These are phyloP conservation scores for Lordiphosa clarofinis DNA, from an alignment of 1,140 invertebrate species.

Conservation along the genomic window DNA sequence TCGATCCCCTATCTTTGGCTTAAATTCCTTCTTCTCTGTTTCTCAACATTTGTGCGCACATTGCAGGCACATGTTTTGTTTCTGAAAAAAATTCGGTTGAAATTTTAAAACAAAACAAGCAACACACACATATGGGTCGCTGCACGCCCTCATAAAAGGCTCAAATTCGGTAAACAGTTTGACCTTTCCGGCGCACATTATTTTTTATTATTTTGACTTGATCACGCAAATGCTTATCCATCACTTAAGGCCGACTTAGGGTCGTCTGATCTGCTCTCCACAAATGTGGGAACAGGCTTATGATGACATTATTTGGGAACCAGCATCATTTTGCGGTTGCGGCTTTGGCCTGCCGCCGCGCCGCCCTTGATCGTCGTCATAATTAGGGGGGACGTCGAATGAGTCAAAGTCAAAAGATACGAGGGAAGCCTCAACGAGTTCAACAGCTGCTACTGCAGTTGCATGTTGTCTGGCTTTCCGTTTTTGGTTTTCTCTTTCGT, in stretches of 20 bases:
- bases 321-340: conserved; percentile 46
- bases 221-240: conserved; percentile 45
- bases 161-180: conserved; percentile 40
- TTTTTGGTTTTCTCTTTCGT: conserved; percentile 4
- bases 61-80: conserved; percentile 49
- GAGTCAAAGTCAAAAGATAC: conserved; percentile 11
- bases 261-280: conserved; percentile 6
- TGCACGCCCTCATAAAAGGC: conserved; percentile 42
- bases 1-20: conserved; percentile 11
- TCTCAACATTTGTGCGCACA: conserved; percentile 32
- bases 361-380: conserved; percentile 41
- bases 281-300: conserved; percentile 46
- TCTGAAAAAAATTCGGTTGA: conserved; percentile 8
- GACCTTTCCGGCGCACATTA: conserved; percentile 37
- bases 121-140: conserved; percentile 18
- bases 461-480: conserved; percentile 22
- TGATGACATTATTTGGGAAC: conserved; percentile 46
- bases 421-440: conserved; percentile 32
- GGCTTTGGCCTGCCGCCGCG: conserved; percentile 15
- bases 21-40: neutral
- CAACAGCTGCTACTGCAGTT: conserved; percentile 26
- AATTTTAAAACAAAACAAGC: conserved; percentile 40
- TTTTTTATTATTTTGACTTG: conserved; percentile 58
- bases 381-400: conserved; percentile 23
- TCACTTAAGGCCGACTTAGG: conserved; percentile 29